Conservation (phyloP, 2,888 invertebrate species). For the Cantharis nigra region DNA sequence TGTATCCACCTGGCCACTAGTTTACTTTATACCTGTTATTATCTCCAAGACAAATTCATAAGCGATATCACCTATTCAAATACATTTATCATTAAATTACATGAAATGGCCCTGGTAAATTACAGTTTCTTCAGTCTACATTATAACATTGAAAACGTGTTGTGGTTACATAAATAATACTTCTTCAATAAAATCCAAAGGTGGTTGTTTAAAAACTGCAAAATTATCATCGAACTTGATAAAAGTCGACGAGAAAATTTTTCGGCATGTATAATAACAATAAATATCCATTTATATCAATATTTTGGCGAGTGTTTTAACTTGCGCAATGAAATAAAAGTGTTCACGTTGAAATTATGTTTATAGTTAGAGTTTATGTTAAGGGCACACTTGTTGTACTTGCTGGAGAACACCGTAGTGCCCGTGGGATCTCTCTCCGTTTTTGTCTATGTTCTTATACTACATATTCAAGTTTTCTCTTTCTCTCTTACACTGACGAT, state of each 20-base stretch:
- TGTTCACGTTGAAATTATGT: slow-evolving; percentile 56
- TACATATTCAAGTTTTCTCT: slow-evolving; percentile 35
- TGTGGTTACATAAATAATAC: background rate
- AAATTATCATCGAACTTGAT: background rate
- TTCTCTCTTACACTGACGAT: slow-evolving; percentile 21
- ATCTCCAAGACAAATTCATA: slow-evolving; percentile 8
- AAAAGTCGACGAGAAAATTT: background rate
- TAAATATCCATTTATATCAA: slow-evolving; percentile 43
- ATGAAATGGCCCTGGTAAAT: background rate
- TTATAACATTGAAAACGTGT: background rate
- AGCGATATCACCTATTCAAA: background rate
- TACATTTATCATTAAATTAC: background rate
- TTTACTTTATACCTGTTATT: slow-evolving; percentile 12
- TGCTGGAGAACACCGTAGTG: slow-evolving; percentile 46
- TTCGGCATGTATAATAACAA: background rate
- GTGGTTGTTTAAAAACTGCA: background rate
- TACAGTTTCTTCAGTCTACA: background rate
- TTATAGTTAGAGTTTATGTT: slow-evolving; percentile 57
- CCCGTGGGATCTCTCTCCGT: slow-evolving; percentile 43
- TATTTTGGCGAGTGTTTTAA: slow-evolving; percentile 44
- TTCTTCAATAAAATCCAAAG: background rate
- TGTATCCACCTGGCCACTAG: slow-evolving; percentile 37
- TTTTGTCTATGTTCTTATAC: slow-evolving; percentile 33
- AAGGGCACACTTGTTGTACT: slow-evolving; percentile 58
- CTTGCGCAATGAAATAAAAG: slow-evolving; percentile 54